phyloP scores from a whole-genome alignment of 1,140 invertebrate species.

The Branchinecta lynchi region DNA sequence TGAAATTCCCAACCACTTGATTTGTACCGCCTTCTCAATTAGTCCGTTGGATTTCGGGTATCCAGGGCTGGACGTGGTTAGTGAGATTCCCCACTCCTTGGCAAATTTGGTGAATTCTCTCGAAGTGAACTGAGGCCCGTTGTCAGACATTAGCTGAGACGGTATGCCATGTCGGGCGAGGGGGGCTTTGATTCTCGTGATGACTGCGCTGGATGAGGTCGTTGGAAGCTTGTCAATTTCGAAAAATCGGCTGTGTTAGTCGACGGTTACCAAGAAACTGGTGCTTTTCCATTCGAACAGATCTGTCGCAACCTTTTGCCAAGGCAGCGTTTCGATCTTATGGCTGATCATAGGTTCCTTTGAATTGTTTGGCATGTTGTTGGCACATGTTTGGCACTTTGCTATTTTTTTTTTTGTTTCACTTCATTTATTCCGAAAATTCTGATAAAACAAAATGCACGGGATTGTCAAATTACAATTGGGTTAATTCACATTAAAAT shows the following conservation, averaged over 20 bases:
- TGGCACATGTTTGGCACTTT: slow-evolving; percentile 9
- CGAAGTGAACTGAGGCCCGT: background rate
- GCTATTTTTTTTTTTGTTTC: too few relatives aligned
- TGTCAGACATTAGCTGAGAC: slow-evolving; percentile 1
- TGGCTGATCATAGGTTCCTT: slow-evolving; percentile 5
- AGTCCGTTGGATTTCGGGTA: too few relatives aligned
- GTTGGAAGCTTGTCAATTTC: background rate
- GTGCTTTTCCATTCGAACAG: background rate
- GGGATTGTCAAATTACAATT: too few relatives aligned
- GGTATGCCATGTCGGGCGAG: slow-evolving; percentile 2
- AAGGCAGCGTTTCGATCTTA: background rate
- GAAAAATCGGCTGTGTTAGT: slow-evolving; percentile 1
- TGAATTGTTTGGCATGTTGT: slow-evolving; percentile 5
- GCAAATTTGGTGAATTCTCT: slow-evolving; percentile 1
- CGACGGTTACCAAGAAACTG: slow-evolving; percentile 9
- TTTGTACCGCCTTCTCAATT: too few relatives aligned
- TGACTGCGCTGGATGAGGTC: too few relatives aligned
- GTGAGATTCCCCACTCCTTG: too few relatives aligned
- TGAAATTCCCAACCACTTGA: too few relatives aligned
- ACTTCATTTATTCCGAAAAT: too few relatives aligned
- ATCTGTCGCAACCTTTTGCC: too few relatives aligned
- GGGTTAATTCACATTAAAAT: too few relatives aligned
- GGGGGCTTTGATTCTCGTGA: background rate
- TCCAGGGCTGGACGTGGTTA: too few relatives aligned
- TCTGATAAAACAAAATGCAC: too few relatives aligned